These are phyloP conservation scores for Cossypha polioptera DNA, from an alignment of 2,797 vertebrate species.

Conservation along the genomic window DNA sequence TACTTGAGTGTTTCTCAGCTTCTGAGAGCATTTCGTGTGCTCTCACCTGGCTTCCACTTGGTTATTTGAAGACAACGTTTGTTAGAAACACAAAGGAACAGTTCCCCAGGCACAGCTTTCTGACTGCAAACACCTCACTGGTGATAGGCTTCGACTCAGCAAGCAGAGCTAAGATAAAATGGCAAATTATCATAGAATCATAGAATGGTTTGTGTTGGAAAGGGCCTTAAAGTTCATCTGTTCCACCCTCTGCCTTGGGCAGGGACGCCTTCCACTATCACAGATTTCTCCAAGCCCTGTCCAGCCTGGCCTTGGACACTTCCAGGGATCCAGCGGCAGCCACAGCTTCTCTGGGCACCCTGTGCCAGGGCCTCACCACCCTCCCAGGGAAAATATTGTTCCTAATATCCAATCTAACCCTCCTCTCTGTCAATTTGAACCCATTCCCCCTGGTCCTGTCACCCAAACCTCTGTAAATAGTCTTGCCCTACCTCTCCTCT, in stretches of 20 bases:
- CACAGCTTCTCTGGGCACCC: background rate
- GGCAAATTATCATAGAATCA: background rate
- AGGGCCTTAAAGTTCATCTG: background rate
- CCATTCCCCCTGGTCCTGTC: background rate
- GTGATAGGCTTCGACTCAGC: rapidly evolving
- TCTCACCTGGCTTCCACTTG: no score
- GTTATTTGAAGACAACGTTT: background rate
- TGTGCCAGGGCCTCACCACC: background rate
- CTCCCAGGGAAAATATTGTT: background rate
- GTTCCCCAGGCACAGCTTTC: background rate
- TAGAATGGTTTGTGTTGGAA: background rate
- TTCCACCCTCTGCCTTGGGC: background rate
- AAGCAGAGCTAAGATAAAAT: background rate
- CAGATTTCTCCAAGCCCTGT: background rate
- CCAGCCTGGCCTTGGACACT: background rate
- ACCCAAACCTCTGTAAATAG: background rate
- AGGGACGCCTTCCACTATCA: background rate
- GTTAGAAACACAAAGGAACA: no score
- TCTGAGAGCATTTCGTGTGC: background rate
- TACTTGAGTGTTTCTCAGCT: rapidly evolving
- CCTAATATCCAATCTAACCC: background rate
- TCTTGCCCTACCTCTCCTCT: background rate
- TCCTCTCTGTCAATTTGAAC: background rate
- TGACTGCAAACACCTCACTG: rapidly evolving
- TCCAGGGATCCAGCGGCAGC: background rate